Evolutionary conservation across 64 coral and sea anemone species (phyloP).

Genomic region (Dendrophyllia cribrosa): DNA sequence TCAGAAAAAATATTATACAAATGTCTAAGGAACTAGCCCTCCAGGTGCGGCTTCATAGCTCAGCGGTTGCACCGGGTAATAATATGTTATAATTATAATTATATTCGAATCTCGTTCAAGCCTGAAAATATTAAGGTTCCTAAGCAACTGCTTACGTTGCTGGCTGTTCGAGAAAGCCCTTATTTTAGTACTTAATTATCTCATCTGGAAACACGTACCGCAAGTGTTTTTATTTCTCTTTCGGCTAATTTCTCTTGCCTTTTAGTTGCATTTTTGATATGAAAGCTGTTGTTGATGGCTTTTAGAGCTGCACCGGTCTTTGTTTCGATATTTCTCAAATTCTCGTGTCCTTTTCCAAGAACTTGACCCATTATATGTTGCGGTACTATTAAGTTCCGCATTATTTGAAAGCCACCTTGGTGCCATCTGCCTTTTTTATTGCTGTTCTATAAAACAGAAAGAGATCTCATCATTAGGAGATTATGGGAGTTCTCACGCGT

Average conservation of each 20-base stretch:
- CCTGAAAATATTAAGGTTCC: no score
- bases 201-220: background rate
- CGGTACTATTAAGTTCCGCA: background rate
- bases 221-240: slow-evolving; percentile 7
- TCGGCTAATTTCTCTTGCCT: background rate
- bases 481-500: no score
- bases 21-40: no score
- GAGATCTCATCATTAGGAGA: background rate
- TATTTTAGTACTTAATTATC: no score
- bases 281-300: slow-evolving; percentile 4
- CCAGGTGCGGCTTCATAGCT: no score
- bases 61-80: no score
- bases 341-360: slow-evolving; percentile 29
- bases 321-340: slow-evolving; percentile 5
- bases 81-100: no score
- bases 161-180: no score
- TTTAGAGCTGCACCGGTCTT: background rate
- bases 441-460: background rate
- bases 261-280: slow-evolving; percentile 7
- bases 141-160: no score
- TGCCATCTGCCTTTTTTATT: background rate
- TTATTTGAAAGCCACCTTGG: background rate
- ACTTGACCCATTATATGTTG: background rate
- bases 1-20: no score
- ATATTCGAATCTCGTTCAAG: no score